Evolutionary conservation across 2,113 vertebrate species (phyloP).

Genomic region (Rhineura floridana): DNA sequence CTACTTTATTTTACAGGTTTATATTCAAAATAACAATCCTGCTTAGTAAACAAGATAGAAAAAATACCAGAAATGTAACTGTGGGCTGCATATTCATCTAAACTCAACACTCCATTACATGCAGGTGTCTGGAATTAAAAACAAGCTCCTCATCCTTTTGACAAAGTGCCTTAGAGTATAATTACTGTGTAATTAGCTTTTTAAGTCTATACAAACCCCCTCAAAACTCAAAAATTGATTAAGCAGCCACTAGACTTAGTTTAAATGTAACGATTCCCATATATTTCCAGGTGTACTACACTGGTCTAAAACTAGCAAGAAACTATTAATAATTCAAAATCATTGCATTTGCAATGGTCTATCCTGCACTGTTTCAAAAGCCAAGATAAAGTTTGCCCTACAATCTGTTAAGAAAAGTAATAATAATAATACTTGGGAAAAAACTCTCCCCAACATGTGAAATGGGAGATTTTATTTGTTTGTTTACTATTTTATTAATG

Average conservation of each 20-base stretch:
- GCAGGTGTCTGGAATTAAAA: constrained; percentile 21
- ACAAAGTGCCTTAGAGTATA: constrained; percentile 21
- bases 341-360: background rate
- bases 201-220: constrained; percentile 25
- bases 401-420: too few relatives aligned
- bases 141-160: constrained; percentile 12
- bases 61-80: background rate
- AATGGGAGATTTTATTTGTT: too few relatives aligned
- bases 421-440: too few relatives aligned
- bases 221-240: constrained; percentile 33
- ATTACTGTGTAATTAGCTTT: constrained; percentile 41
- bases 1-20: background rate
- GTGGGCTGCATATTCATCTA: background rate
- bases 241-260: constrained; percentile 23
- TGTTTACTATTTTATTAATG: too few relatives aligned
- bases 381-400: too few relatives aligned
- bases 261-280: constrained; percentile 9
- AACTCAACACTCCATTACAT: background rate
- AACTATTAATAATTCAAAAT: constrained; percentile 18
- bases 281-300: constrained; percentile 18
- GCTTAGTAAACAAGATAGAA: background rate
- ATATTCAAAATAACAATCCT: background rate
- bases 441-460: too few relatives aligned
- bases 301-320: background rate
- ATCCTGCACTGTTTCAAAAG: too few relatives aligned